Evolutionary conservation across 2,113 vertebrate species (phyloP), one percentile per base, ranked within the genome.

Genomic region (Pyrgilauda ruficollis): DNA sequence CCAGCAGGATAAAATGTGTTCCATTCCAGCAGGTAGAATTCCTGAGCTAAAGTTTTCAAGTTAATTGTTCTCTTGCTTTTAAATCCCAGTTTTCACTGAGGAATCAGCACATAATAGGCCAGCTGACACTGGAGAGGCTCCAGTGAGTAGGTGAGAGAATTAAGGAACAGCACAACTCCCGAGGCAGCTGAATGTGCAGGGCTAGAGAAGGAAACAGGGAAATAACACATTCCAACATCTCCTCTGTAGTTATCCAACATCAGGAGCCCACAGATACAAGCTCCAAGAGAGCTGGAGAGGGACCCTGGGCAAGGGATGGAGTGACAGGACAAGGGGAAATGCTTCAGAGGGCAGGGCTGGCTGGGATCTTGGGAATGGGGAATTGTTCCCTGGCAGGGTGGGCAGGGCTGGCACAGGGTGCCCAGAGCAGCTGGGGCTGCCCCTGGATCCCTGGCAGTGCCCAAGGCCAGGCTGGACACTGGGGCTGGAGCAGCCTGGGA

Each of bases 261-360:
- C 2, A 49, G 31, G 11, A 22, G 4, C 20, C 15, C 56, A 43
- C 6, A 43, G 37, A 47, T 5, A 43, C 1, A 47, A 76, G 7
- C 2, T 50, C 15, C 46, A 37, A 7, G 52, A 67, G 37, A 52
- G 37, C 17, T 52, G 73, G 39, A 78, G 35, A 62, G 15, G 13
- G 23, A 28, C 7, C 16, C 1, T 3, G 31, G 14, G 3, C 7
- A 31, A 27, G 37, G 3, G 7, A 0, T 22, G 31, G 8, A 44
- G 14, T 2, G 37, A 3, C 14, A 61, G 53, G 27, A 52, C 2
- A 3, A 14, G 33, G 17, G 37, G 13, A 62, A 58, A 59, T 37
- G 33, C 3, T 26, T 59, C 11, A 27, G 21, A 44, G 27, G 22
- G 44, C 14, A 61, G 53, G 46, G 46, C 0, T 33, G 18, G 46